Evolutionary conservation across 2,113 vertebrate genomes (phyloP).

Genomic region (Hemiscyllium ocellatum): DNA sequence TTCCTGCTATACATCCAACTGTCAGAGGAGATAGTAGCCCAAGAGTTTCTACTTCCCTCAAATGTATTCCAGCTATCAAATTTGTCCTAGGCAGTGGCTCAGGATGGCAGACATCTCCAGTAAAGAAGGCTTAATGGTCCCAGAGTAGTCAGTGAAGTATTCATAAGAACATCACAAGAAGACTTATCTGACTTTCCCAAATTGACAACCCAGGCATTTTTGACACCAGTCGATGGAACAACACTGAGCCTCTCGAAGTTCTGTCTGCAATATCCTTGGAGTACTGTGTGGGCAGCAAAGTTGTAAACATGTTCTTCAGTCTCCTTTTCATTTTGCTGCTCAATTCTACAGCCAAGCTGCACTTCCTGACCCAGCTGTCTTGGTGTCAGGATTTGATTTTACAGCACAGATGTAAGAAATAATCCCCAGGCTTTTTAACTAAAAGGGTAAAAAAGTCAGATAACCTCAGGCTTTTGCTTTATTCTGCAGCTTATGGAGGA

Average conservation of each 20-base stretch:
- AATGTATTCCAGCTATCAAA: background rate
- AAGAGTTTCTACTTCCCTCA: background rate
- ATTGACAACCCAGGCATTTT: background rate
- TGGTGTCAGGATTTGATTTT: background rate
- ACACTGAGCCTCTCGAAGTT: background rate
- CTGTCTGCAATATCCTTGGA: background rate
- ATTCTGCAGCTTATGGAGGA: background rate
- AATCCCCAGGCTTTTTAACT: background rate
- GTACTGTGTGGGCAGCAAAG: background rate
- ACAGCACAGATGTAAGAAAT: background rate
- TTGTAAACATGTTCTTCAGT: background rate
- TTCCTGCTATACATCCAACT: background rate
- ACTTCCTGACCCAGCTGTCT: background rate
- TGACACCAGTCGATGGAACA: background rate
- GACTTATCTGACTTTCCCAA: background rate
- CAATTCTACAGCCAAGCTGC: background rate
- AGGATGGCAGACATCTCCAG: background rate
- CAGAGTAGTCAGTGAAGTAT: background rate
- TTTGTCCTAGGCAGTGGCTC: background rate
- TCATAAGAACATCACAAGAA: too few species aligned
- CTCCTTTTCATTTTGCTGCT: background rate
- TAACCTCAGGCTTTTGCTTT: background rate
- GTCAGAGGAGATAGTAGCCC: background rate
- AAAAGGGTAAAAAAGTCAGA: background rate
- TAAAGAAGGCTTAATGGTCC: background rate